Base-by-base conservation (phyloP, 2,113 vertebrate genomes). In the Gallinago paraguaiae region DNA sequence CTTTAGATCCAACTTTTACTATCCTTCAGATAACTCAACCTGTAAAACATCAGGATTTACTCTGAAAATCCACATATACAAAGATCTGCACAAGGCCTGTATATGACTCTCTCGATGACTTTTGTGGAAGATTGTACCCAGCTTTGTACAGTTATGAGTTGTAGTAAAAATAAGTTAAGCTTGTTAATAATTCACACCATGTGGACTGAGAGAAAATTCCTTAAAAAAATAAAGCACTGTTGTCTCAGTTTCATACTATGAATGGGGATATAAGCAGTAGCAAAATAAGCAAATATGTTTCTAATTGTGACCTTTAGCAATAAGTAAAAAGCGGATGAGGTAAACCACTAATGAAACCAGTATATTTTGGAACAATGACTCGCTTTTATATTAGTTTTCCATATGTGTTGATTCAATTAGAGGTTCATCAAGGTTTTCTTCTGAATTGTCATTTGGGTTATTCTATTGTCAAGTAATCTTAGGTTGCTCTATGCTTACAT, bases 301-400 rank as follows among this genome's bases (percentile, higher is more conserved):
- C 95, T 98, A 93, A 96, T 97, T 97, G 72, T 92, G 93, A 82
- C 31, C 31, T 94, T 96, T 97, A 95, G 92, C 35, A 96, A 61
- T 37, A 94, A 96, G 71, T 64, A 57, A 69, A 63, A 93, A 79
- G 57, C 5, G 2, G 63, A 96, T 93, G 76, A 92, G 88, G 59
- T 95, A 97, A 97, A 86, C 78, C 91, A 84, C 85, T 96, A 97
- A 97, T 95, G 78, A 96, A 97, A 95, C 81, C 88, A 96, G 68
- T 75, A 69, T 63, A 95, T 86, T 95, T 64, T 77, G 74, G 75
- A 91, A 93, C 96, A 97, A 96, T 78, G 70, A 51, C 45, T 17
- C 82, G 61, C 82, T 96, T 91, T 93, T 69, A 50, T 83, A 82
- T 89, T 90, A 86, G 68, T 83, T 97, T 97, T 96, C 43, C 4